Conservation (phyloP, 1,140 invertebrate species). For the Papilio dardanus region DNA sequence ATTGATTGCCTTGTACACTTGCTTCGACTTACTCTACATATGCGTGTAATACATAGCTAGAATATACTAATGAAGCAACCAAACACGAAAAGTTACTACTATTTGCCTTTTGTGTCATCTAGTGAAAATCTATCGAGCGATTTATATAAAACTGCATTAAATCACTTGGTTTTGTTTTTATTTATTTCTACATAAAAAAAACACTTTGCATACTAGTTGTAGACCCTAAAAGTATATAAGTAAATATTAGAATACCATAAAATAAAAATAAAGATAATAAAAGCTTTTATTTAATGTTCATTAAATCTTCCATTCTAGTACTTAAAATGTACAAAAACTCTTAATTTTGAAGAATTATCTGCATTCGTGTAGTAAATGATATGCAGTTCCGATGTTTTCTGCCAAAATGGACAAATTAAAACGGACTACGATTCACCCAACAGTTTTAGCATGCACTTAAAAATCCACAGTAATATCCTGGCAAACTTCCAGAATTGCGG, state of each 20-base stretch:
- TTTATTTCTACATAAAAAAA: no score
- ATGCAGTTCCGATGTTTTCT: conserved; percentile 18
- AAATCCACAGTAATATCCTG: conserved; percentile 31
- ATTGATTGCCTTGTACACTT: conserved; percentile 77
- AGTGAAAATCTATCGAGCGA: no score
- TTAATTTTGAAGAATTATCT: conserved; percentile 3
- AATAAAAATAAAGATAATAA: no score
- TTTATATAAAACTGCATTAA: no score
- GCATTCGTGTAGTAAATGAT: conserved; percentile 13
- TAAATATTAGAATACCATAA: no score
- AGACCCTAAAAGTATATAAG: no score
- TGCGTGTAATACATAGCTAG: not conserved
- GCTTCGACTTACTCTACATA: conserved; percentile 74
- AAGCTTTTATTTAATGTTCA: no score
- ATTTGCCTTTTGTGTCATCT: not conserved
- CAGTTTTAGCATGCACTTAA: conserved; percentile 32
- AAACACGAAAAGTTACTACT: not conserved
- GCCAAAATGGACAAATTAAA: conserved; percentile 31
- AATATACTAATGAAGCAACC: not conserved
- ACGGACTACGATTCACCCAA: conserved; percentile 26
- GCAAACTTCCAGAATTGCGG: conserved; percentile 34
- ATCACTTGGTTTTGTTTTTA: no score
- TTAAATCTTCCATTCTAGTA: not conserved
- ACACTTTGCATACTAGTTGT: no score
- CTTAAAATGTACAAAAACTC: not conserved